Evolutionary conservation across 2,797 vertebrate genomes (phyloP).

Genomic region (Lacerta viridis): DNA sequence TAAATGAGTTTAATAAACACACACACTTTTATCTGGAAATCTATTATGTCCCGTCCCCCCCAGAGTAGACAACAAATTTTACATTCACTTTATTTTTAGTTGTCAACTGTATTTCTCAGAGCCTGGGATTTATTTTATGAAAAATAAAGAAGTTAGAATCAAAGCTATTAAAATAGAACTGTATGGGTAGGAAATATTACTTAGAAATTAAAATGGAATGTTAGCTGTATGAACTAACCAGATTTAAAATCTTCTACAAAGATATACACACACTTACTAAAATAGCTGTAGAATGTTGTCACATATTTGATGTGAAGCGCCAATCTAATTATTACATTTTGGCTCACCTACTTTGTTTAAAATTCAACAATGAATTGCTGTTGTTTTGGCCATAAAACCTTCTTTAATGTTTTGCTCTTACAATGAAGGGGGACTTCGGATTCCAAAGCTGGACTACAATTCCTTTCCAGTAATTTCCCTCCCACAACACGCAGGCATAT

Average conservation of each 20-base stretch:
- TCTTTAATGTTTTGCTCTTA: constrained; percentile 13
- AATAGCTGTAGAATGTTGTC: not conserved
- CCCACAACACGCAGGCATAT: not conserved
- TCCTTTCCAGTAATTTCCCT: not conserved
- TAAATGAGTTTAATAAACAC: not conserved
- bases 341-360: not conserved
- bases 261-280: not conserved
- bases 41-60: not conserved
- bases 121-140: not conserved
- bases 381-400: not conserved
- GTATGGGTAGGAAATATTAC: not conserved
- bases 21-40: not conserved
- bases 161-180: not conserved
- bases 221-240: not conserved
- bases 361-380: not conserved
- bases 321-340: not conserved
- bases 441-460: not conserved
- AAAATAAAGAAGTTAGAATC: not conserved
- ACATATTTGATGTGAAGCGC: not conserved
- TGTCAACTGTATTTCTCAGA: not conserved
- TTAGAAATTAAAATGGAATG: not conserved
- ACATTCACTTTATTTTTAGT: constrained; percentile 1
- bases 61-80: not conserved
- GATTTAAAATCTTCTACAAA: not conserved
- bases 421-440: not conserved